These are phyloP conservation scores for Chironomus striatipennis DNA, from an alignment of 1,140 invertebrate genomes.

Conservation along the genomic window DNA sequence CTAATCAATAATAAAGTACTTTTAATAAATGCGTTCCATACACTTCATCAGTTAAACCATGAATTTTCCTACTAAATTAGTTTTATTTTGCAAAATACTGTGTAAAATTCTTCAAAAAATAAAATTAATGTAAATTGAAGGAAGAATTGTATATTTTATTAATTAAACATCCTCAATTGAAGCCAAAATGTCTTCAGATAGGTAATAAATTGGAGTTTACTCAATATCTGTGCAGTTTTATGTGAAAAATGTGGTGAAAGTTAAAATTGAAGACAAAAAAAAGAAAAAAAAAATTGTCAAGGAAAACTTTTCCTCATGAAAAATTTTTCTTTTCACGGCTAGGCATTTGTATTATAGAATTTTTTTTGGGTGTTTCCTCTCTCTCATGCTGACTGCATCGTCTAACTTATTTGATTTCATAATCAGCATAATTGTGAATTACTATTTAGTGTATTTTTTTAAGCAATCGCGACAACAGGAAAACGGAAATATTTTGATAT, in stretches of 20 bases:
- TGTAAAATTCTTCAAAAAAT: neutral
- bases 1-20: too few relatives aligned
- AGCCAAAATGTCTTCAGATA: conserved; percentile 19
- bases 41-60: too few relatives aligned
- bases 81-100: too few relatives aligned
- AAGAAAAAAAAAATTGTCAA: neutral
- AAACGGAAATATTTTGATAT: conserved; percentile 4
- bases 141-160: neutral
- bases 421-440: neutral
- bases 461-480: neutral
- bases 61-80: too few relatives aligned
- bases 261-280: neutral
- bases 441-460: conserved; percentile 5
- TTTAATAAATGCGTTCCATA: too few relatives aligned
- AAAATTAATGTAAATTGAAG: conserved; percentile 1
- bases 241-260: conserved; percentile 19
- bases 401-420: neutral
- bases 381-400: neutral
- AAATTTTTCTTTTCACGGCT: neutral
- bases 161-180: neutral
- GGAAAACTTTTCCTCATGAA: conserved; percentile 4
- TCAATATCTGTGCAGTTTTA: neutral
- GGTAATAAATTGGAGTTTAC: neutral
- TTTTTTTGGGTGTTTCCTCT: conserved; percentile 12
- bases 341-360: neutral